Base-by-base conservation (phyloP, 2,888 invertebrate species). In the Ochropacha duplaris region DNA sequence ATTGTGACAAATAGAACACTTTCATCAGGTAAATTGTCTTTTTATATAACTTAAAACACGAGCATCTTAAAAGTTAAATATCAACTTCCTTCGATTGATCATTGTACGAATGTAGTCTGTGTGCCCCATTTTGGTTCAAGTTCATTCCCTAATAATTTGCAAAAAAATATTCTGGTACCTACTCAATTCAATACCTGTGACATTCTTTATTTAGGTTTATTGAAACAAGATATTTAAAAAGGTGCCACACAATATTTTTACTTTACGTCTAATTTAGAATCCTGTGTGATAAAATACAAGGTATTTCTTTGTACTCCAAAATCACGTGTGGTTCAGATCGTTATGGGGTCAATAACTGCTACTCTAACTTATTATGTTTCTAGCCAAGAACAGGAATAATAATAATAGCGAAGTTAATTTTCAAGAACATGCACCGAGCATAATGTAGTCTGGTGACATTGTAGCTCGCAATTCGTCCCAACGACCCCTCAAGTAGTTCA, bases 291-390 rank as follows among this genome's bases (percentile, higher is more conserved):
- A 34, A 57, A 61, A 49, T 19, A 22, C 31, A 22, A 12, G 31
- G 50, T 50, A 28, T 74, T 71, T 69, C 80, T 81, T 89, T 88
- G 87, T 87, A 80, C 78, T 82, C 78, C 74, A 71, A 74, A 86
- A 91, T 92, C 92, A 92, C 92, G 90, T 92, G 92, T 91, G 87
- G 78, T 81, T 82, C 80, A 77, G 84, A 83, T 88, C 88, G 87
- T 86, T 88, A 86, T 66, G 88, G 88, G 92, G 91, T 92, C 91
- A 92, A 86, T 90, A 90, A 90, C 91, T 90, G 87, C 79, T 79
- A 76, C 81, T 64, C 64, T 74, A 78, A 72, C 69, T 76, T 81
- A 82, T 86, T 74, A 67, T 67, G 66, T 61, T 70, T 64, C 58
- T 58, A 63, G 56, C 59, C 60, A 50, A 54, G 54, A 49, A 49